Evolutionary conservation across 2,888 invertebrate genomes (phyloP).

Genomic region (Pandemis cinnamomeana): DNA sequence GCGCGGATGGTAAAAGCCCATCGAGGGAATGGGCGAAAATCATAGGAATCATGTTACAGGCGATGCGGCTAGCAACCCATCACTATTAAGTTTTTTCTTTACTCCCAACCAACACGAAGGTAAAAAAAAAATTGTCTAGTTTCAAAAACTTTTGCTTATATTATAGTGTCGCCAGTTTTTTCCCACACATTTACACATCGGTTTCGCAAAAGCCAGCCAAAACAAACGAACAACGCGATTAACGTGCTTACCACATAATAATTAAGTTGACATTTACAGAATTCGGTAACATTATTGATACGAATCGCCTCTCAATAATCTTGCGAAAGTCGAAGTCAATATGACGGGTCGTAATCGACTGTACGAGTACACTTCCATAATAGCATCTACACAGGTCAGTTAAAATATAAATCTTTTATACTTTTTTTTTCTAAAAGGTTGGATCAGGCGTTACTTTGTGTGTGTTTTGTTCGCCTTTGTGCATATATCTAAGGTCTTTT

Average conservation of each 20-base stretch:
- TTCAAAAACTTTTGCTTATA: no score
- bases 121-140: no score
- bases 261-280: conserved; percentile 35
- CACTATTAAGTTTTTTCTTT: no score
- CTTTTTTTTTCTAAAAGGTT: no score
- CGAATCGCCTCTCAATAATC: conserved; percentile 25
- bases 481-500: no score
- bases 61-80: no score
- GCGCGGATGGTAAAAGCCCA: no score
- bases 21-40: no score
- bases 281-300: conserved; percentile 20
- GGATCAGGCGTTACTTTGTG: no score
- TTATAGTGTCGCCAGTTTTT: not conserved
- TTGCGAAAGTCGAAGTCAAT: conserved; percentile 12
- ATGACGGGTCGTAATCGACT: not conserved
- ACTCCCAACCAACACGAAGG: no score
- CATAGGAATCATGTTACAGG: no score
- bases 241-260: conserved; percentile 7
- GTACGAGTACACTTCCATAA: not conserved
- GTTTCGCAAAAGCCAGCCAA: not conserved
- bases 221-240: conserved; percentile 13
- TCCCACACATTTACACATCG: not conserved
- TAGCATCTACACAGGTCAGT: not conserved
- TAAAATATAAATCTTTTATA: not conserved
- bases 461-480: no score